Conservation (phyloP, 2,113 vertebrate genomes). For the Leucoraja erinaceus region DNA sequence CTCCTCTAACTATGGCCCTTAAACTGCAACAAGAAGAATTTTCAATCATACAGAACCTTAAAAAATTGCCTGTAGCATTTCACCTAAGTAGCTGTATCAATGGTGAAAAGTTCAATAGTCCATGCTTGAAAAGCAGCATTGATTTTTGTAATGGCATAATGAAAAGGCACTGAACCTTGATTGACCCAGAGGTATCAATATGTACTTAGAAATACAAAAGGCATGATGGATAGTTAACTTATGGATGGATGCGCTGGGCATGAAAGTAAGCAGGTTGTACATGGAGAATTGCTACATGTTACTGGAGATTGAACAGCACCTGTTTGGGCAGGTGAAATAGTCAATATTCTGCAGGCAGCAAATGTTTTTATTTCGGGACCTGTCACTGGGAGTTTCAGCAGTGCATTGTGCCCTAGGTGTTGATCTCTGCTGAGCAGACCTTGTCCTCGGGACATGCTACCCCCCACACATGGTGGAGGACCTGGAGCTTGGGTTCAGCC, state of each 20-base stretch:
- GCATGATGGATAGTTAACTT: not conserved
- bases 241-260: not conserved
- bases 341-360: too few species aligned
- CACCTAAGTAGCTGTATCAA: not conserved
- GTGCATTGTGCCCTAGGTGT: too few species aligned
- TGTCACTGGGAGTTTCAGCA: too few species aligned
- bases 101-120: not conserved
- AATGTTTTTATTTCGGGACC: too few species aligned
- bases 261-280: not conserved
- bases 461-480: too few species aligned
- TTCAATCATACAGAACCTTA: not conserved
- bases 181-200: not conserved
- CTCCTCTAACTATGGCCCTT: not conserved
- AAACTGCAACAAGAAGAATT: not conserved
- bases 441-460: too few species aligned
- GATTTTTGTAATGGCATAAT: not conserved
- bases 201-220: not conserved
- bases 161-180: not conserved
- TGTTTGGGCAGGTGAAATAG: too few species aligned
- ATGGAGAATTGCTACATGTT: not conserved
- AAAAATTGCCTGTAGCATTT: not conserved
- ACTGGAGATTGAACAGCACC: too few species aligned
- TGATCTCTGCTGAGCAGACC: too few species aligned
- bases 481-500: too few species aligned
- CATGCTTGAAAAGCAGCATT: not conserved